Percentiles rank a stretch among this genome's conserved stretches.
phyloP scores from a whole-genome alignment of 2,797 vertebrate genomes.

The Anguilla megastoma region DNA sequence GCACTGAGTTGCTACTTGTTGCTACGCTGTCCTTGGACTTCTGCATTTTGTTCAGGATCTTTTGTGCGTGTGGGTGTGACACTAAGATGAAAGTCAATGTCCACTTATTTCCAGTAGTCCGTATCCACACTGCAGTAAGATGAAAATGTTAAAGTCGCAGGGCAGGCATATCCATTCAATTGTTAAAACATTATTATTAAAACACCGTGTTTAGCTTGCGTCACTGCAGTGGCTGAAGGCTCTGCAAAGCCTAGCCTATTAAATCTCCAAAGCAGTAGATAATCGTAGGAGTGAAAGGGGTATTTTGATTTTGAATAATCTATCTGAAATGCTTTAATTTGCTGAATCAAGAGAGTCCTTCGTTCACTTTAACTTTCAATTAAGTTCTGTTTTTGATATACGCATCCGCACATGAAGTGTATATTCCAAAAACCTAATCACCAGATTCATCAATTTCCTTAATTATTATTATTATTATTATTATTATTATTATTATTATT shows the following conservation, averaged over 20 bases:
- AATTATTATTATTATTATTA: neutral
- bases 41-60: too few relatives aligned
- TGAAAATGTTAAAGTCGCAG: neutral
- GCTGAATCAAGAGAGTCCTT: slow-evolving; percentile 11
- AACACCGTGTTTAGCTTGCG: neutral
- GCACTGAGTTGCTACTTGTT: too few relatives aligned
- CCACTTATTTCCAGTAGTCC: too few relatives aligned
- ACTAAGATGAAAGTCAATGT: too few relatives aligned
- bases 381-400: neutral
- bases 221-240: neutral
- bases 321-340: neutral
- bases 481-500: too few relatives aligned
- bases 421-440: neutral
- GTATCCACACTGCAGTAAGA: neutral
- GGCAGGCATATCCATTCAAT: neutral
- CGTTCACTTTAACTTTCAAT: neutral
- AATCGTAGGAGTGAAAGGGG: neutral
- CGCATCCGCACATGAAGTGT: neutral
- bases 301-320: neutral
- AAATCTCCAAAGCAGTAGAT: neutral
- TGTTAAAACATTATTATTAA: neutral
- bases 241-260: neutral
- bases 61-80: too few relatives aligned
- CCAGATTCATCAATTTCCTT: neutral
- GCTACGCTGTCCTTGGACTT: too few relatives aligned